Conservation (phyloP, 2,888 invertebrate species). For the Nemapogon koenigi region DNA sequence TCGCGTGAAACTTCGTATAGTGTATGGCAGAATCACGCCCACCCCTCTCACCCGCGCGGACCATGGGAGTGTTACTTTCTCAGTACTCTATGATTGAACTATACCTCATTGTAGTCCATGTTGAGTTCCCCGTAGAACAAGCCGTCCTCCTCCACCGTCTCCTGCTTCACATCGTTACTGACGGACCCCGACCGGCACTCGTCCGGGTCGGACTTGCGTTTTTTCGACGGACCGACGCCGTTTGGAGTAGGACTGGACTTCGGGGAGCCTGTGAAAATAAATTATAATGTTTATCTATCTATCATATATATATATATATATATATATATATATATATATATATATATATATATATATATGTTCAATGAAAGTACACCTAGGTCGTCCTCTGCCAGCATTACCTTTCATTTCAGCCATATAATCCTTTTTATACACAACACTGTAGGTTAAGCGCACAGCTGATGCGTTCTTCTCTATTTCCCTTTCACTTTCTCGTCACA, state of each 20-base stretch:
- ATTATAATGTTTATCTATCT: background rate
- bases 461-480: too few species aligned
- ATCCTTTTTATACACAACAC: too few species aligned
- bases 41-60: too few species aligned
- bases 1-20: too few species aligned
- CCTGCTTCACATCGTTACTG: conserved; percentile 43
- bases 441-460: too few species aligned
- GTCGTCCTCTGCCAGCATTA: too few species aligned
- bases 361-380: too few species aligned
- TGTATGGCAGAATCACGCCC: too few species aligned
- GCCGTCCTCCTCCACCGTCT: conserved; percentile 57
- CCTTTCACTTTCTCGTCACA: too few species aligned
- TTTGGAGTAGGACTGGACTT: conserved; percentile 21
- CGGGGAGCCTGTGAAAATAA: background rate
- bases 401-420: too few species aligned
- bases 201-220: conserved; percentile 26
- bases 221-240: conserved; percentile 23
- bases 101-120: conserved; percentile 51
- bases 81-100: background rate
- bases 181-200: conserved; percentile 13
- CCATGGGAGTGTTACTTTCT: too few species aligned
- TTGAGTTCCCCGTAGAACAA: conserved; percentile 57
- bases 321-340: background rate
- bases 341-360: too few species aligned
- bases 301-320: background rate